phyloP scores from a whole-genome alignment of 1,140 invertebrate species.

The Penaeus japonicus region DNA sequence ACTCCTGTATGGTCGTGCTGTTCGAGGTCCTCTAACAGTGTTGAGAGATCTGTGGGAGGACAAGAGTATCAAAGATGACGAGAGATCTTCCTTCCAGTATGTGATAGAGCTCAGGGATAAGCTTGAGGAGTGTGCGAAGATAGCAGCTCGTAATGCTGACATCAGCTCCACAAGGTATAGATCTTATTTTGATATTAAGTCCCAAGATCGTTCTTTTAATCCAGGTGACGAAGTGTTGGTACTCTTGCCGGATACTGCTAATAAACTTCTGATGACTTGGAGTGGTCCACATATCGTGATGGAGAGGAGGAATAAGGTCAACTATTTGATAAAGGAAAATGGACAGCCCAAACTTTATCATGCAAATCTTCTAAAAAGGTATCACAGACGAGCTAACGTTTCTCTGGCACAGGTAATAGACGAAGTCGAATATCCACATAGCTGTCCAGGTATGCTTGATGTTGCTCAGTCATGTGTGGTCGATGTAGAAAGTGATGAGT shows the following conservation, averaged over 20 bases:
- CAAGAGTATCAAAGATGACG: background rate
- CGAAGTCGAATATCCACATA: too few species aligned
- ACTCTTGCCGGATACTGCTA: background rate
- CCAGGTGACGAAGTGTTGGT: constrained; percentile 4
- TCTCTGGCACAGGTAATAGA: background rate
- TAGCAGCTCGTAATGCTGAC: background rate
- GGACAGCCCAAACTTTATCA: background rate
- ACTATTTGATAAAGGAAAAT: background rate
- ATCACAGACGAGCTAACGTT: background rate
- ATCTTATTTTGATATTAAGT: constrained; percentile 2
- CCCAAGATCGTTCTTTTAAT: background rate
- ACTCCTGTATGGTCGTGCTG: background rate
- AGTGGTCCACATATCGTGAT: background rate
- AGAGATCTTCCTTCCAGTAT: background rate
- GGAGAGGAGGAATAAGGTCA: background rate
- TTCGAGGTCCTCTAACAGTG: background rate
- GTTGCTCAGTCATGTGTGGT: too few species aligned
- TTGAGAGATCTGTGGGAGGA: background rate
- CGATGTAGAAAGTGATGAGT: too few species aligned
- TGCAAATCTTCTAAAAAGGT: background rate
- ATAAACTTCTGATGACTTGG: constrained; percentile 8
- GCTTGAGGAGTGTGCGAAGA: background rate
- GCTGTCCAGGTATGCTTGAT: too few species aligned
- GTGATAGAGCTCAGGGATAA: constrained; percentile 11
- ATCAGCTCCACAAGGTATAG: background rate